Evolutionary conservation across 2,797 vertebrate genomes (phyloP), one percentile per base, ranked within the genome.

Genomic region (Chanos chanos): DNA sequence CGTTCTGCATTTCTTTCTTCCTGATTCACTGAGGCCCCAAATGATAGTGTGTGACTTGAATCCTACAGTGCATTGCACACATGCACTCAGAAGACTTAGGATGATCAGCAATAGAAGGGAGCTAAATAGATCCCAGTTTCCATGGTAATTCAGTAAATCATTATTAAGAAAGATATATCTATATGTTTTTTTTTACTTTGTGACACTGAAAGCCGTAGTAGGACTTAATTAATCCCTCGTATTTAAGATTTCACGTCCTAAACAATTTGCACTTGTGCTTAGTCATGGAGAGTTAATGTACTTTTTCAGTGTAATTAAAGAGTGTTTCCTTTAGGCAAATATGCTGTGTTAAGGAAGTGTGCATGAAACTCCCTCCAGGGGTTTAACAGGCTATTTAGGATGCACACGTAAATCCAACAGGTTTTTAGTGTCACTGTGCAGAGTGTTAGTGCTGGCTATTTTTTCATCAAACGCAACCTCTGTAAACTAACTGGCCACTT

Each of bases 161-260:
- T 67, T 74, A 66, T 44, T 61, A 64, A 69, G 70, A 73, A 62
- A 47, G 47, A 74, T 75, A 61, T 60, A 65, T 49, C 15, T 33
- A n/a, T 43, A 19, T 30, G 44, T 30, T 45, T 45, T 41, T 31
- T 28, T 18, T 8, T 33, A 43, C 25, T 31, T n/a, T n/a, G 60
- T 54, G 43, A 52, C 21, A 45, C 16, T 45, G 61, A 61, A 72
- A 64, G 40, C 10, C 8, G 24, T 31, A 64, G 48, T 48, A 31
- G 24, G 33, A 33, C 34, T 25, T 57, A 57, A 43, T 57, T 39
- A 57, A 44, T 44, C 57, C 54, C 37, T 36, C 51, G 56, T 34
- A 51, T 68, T 64, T 60, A 72, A 39, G 56, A 43, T 49, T 49
- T 50, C 24, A 12, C 48, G 47, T 22, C 4, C 43, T 24, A 61